Percentiles rank a stretch among this genome's conserved stretches.
These are phyloP conservation scores for Trichonephila clavipes DNA, from an alignment of 1,140 invertebrate species.

Conservation along the genomic window DNA sequence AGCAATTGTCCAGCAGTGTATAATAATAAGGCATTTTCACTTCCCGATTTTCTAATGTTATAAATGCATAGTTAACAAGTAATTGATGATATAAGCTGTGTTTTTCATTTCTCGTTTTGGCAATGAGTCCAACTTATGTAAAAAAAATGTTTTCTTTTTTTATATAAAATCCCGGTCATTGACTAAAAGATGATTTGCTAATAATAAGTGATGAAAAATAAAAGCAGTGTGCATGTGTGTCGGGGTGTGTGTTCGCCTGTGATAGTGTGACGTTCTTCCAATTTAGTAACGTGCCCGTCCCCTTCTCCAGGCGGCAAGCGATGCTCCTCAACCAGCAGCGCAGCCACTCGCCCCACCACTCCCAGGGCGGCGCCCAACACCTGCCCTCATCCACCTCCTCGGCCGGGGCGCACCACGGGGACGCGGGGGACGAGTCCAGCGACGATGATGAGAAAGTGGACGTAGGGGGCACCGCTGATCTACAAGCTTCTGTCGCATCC, in stretches of 20 bases:
- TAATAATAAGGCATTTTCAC: too few species aligned
- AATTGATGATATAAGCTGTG: too few species aligned
- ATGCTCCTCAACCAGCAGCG: slow-evolving; percentile 86
- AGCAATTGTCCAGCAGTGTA: too few species aligned
- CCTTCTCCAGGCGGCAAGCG: slow-evolving; percentile 86
- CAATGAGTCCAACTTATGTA: too few species aligned
- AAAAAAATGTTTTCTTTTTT: too few species aligned
- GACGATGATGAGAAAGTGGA: slow-evolving; percentile 93
- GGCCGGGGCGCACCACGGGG: slow-evolving; percentile 76
- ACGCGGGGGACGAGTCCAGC: slow-evolving; percentile 84
- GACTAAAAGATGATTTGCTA: too few species aligned
- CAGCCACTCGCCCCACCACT: slow-evolving; percentile 80
- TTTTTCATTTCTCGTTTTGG: too few species aligned
- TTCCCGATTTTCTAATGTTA: too few species aligned
- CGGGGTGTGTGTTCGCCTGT: background rate
- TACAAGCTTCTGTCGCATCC: slow-evolving; percentile 77
- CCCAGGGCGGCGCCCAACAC: slow-evolving; percentile 72
- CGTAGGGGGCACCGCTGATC: slow-evolving; percentile 88
- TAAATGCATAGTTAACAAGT: too few species aligned
- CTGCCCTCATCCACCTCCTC: slow-evolving; percentile 53
- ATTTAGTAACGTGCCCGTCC: slow-evolving; percentile 71
- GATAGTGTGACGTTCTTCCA: slow-evolving; percentile 9
- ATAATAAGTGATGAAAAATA: too few species aligned
- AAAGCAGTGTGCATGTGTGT: too few species aligned
- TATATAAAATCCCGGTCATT: too few species aligned